phyloP scores from a whole-genome alignment of 2,113 vertebrate genomes.

The Nansenia antarctica region DNA sequence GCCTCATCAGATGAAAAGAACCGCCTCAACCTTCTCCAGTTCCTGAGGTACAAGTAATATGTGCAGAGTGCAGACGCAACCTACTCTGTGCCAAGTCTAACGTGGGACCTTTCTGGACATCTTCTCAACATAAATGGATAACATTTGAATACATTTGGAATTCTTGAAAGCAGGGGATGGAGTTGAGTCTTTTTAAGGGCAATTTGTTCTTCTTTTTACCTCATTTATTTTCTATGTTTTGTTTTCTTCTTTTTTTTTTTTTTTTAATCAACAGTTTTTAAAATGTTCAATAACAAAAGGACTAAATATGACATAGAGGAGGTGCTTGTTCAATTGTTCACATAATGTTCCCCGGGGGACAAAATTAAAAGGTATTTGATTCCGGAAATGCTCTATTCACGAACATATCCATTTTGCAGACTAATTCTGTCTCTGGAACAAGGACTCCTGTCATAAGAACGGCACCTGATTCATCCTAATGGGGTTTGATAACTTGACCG shows the following conservation, averaged over 20 bases:
- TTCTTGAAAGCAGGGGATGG: not conserved
- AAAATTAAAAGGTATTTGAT: not conserved
- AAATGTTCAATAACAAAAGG: no score
- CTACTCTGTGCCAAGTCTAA: no score
- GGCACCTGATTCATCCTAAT: constrained; percentile 48
- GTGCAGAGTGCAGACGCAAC: no score
- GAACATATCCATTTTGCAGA: constrained; percentile 12
- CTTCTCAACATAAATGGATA: no score
- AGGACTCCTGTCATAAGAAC: not conserved
- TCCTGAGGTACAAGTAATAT: no score
- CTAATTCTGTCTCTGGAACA: not conserved
- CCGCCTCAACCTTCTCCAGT: no score
- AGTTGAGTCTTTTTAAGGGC: constrained; percentile 24
- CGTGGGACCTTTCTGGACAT: no score
- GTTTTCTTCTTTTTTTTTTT: no score
- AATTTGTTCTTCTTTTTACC: constrained; percentile 4
- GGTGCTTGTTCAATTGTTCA: not conserved
- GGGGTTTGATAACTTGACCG: constrained; percentile 57
- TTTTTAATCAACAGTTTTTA: constrained; percentile 3
- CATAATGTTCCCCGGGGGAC: not conserved
- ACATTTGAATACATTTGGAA: no score
- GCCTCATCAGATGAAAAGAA: constrained; percentile 47
- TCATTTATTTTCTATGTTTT: no score
- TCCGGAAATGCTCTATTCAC: not conserved
- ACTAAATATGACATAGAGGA: not conserved